Evolutionary conservation across 2,888 invertebrate species (phyloP), one percentile per base, ranked within the genome.

Genomic region (Xestia xanthographa): DNA sequence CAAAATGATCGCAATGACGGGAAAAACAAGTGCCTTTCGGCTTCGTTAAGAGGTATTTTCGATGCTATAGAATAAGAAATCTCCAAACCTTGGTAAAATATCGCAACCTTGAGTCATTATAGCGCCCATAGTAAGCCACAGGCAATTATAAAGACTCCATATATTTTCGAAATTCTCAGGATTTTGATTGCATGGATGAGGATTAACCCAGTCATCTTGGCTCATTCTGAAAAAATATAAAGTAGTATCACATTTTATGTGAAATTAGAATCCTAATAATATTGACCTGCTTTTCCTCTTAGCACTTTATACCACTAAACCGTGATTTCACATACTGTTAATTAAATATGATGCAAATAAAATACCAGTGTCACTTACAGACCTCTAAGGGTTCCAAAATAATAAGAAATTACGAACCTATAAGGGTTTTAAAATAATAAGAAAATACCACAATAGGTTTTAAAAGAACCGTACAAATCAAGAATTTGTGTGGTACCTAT

Each of bases 41-140:
- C n/a, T n/a, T n/a, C n/a, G n/a, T n/a, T n/a, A n/a, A n/a, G n/a
- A n/a, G n/a, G n/a, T n/a, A n/a, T n/a, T n/a, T n/a, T n/a, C n/a
- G n/a, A n/a, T n/a, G 53, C 12, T 43, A 70, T 43, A n/a, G 1
- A 72, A 29, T n/a, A 12, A 14, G 4, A 63, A 56, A 50, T 63
- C 0, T 53, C 0, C 89, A 97, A 97, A 98, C 99, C 98, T 98
- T 20, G 99, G 99, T 72, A 99, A 97, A 89, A 99, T 98, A 94
- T 99, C 99, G 89, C 98, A 99, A 11, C 99, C 99, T 93, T 99
- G 99, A 79, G 98, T 98, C 98, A 99, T 98, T 84, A 99, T 97
- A 2, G 99, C 98, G 1, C 99, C 99, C 93, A 99, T 97, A 5
- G 98, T 98, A 77, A 99, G 97, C 99, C 99, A 99, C 92, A 99